These are phyloP conservation scores for Chymomyza caudatula DNA, from an alignment of 2,888 invertebrate species.

Conservation along the genomic window DNA sequence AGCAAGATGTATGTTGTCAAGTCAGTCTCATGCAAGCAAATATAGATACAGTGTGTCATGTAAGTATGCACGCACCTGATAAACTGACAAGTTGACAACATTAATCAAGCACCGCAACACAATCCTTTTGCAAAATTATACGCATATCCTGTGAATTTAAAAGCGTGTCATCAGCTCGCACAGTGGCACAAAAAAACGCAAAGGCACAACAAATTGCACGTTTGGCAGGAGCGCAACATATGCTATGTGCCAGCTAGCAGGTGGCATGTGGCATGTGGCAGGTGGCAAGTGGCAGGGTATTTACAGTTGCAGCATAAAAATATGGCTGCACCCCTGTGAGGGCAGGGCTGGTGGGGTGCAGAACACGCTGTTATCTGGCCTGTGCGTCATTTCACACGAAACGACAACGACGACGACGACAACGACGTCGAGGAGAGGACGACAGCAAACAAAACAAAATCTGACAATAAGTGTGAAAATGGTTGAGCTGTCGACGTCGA, in stretches of 20 bases:
- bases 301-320: constrained; percentile 59
- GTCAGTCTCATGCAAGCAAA: too few relatives aligned
- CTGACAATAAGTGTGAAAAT: constrained; percentile 74
- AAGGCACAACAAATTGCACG: constrained; percentile 67
- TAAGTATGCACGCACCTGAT: neutral
- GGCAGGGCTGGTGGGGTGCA: neutral
- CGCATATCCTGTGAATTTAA: constrained; percentile 69
- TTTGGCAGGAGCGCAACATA: constrained; percentile 35
- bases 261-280: constrained; percentile 9
- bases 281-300: constrained; percentile 29
- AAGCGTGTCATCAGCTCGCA: constrained; percentile 50
- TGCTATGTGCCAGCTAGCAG: constrained; percentile 8
- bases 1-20: too few relatives aligned
- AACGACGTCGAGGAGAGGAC: too few relatives aligned
- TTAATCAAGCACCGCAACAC: neutral
- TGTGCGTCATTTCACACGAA: constrained; percentile 74
- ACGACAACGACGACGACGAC: constrained; percentile 22
- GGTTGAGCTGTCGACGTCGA: constrained; percentile 30
- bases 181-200: constrained; percentile 21
- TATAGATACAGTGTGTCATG: neutral
- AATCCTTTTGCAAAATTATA: constrained; percentile 56
- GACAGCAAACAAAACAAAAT: constrained; percentile 65
- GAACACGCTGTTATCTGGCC: constrained; percentile 69
- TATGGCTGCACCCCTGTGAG: constrained; percentile 26
- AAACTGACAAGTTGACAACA: constrained; percentile 8